Evolutionary conservation across 2,888 invertebrate genomes (phyloP).

Genomic region (Andrena dorsata): DNA sequence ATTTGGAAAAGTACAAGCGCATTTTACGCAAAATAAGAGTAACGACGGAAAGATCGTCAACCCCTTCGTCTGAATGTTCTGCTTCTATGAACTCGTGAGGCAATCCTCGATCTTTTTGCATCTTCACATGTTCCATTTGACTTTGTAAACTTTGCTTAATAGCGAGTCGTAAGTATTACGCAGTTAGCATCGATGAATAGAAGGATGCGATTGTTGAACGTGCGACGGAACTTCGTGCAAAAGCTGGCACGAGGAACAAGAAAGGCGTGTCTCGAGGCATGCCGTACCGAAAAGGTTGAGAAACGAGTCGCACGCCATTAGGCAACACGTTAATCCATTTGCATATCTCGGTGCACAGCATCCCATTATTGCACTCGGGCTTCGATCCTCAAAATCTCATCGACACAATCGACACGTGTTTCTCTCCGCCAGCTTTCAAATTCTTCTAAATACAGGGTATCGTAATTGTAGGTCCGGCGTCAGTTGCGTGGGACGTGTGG

Average conservation of each 20-base stretch:
- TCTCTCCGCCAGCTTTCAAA: neutral
- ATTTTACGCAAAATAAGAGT: too few relatives aligned
- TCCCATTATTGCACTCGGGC: slow-evolving; percentile 23
- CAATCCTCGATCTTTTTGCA: too few relatives aligned
- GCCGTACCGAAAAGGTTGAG: slow-evolving; percentile 58
- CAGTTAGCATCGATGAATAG: slow-evolving; percentile 12
- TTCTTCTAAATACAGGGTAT: neutral
- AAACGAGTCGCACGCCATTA: slow-evolving; percentile 54
- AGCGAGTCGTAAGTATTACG: too few relatives aligned
- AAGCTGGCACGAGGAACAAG: slow-evolving; percentile 44
- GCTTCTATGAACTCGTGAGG: too few relatives aligned
- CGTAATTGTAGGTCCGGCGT: neutral
- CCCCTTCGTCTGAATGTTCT: too few relatives aligned
- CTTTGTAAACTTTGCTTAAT: too few relatives aligned
- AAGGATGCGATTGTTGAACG: slow-evolving; percentile 44
- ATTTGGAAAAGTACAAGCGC: too few relatives aligned
- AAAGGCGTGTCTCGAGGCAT: slow-evolving; percentile 56
- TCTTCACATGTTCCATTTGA: too few relatives aligned
- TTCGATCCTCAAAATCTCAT: slow-evolving; percentile 16
- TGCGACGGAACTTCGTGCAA: slow-evolving; percentile 45
- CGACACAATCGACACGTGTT: neutral
- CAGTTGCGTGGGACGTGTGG: too few relatives aligned
- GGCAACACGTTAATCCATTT: slow-evolving; percentile 51
- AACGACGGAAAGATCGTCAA: too few relatives aligned
- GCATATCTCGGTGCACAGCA: slow-evolving; percentile 5